Evolutionary conservation across 2,113 vertebrate species (phyloP).

Genomic region (Opisthocomus hoazin): DNA sequence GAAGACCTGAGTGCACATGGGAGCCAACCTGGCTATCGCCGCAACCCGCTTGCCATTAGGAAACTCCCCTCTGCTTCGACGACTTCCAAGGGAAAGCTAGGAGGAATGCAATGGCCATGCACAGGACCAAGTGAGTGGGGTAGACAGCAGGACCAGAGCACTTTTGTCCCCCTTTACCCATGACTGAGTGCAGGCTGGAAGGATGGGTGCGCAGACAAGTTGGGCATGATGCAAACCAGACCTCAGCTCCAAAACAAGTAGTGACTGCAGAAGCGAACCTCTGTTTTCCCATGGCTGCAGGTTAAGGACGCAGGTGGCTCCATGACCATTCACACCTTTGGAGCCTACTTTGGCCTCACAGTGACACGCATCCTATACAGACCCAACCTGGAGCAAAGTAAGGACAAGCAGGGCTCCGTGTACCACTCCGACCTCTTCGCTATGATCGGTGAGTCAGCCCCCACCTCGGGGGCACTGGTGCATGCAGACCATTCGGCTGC

Average conservation of each 20-base stretch:
- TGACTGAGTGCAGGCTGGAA: not conserved
- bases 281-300: conserved; percentile 60
- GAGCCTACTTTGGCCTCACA: conserved; percentile 90
- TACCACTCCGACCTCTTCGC: conserved; percentile 92
- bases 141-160: not conserved
- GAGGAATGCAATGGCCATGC: not conserved
- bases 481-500: accelerated
- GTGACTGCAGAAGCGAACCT: not conserved
- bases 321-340: conserved; percentile 94
- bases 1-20: not conserved
- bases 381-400: conserved; percentile 82
- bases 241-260: not conserved
- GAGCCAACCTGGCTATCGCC: not conserved
- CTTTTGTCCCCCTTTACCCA: not conserved
- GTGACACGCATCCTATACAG: conserved; percentile 90
- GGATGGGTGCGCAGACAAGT: not conserved
- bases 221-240: not conserved
- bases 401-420: conserved; percentile 77
- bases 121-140: not conserved
- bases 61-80: not conserved
- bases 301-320: conserved; percentile 91
- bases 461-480: not conserved
- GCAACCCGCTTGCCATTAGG: not conserved
- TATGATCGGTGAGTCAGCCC: conserved; percentile 86
- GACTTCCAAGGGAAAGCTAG: not conserved